Base-by-base conservation (phyloP, 2,113 vertebrate species). In the Genyomyrus donnyi region DNA sequence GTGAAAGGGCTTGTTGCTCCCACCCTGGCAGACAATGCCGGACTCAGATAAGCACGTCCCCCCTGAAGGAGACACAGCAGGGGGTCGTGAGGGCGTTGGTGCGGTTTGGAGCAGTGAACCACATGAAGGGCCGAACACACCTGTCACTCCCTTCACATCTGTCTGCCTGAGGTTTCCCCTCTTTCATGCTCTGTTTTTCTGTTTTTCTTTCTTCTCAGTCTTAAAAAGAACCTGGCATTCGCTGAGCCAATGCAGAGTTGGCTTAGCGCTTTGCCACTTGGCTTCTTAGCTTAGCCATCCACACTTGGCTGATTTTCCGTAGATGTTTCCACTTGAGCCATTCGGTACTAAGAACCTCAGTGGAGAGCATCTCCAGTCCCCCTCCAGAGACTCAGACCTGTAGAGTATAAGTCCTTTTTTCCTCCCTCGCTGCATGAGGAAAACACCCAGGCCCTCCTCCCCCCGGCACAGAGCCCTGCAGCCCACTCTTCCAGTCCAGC, bases 51-150 rank as follows among this genome's bases (percentile, higher is more conserved):
- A 45, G 6, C 10, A 9, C 24, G 8, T 19, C 87, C 35, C 53
- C 19, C 35, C 46, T 77, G 24, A 46, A n/a, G 50, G n/a, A 50
- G 15, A 80, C n/a, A 85, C 46, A 48, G n/a, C 70, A 17, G 74
- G 46, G 85, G 58, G 84, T 52, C 4, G 31, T 35, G 52, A 52
- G 35, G 31, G n/a, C 58, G 15, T 39, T 31, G 88, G 91, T 91
- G 94, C 84, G 95, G 95, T 95, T 94, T 94, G 83, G 89, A 91
- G 91, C 90, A 87, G 48, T 0, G 42, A 92, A 95, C 95, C 95
- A 95, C 94, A 95, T 95, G 93, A 95, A 95, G 93, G 93, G 93
- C 91, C 87, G 94, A 93, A 93, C 93, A 93, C 94, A 94, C 93
- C 94, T 92, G 89, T 94, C 85, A 48, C 87, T 89, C 92, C 85